phyloP scores from a whole-genome alignment of 2,113 vertebrate species.

The Phrynosoma blainvillii region DNA sequence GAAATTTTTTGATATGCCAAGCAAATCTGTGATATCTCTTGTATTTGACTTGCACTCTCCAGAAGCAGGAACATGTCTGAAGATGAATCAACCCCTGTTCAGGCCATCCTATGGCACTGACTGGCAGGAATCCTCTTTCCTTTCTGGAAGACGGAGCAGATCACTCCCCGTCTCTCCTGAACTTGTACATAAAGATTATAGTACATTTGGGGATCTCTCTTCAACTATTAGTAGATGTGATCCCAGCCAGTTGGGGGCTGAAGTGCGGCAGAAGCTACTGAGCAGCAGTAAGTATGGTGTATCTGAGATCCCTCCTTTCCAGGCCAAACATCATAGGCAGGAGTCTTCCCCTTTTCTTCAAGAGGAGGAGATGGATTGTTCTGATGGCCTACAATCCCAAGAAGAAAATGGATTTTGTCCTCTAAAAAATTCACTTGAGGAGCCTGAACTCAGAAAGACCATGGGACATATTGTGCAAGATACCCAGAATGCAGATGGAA shows the following conservation, averaged over 20 bases:
- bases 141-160: conserved; percentile 84
- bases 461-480: conserved; percentile 47
- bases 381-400: conserved; percentile 73
- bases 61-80: conserved; percentile 71
- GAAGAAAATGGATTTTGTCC: conserved; percentile 80
- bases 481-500: conserved; percentile 38
- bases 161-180: conserved; percentile 91
- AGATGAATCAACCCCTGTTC: conserved; percentile 65
- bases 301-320: conserved; percentile 91
- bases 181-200: conserved; percentile 79
- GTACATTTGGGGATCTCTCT: conserved; percentile 72
- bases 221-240: conserved; percentile 74
- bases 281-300: conserved; percentile 86
- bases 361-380: conserved; percentile 92
- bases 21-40: conserved; percentile 94
- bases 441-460: conserved; percentile 25
- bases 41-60: conserved; percentile 93
- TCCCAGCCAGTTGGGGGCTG: conserved; percentile 69
- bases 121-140: conserved; percentile 78
- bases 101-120: conserved; percentile 60
- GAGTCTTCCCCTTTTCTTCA: conserved; percentile 68
- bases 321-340: conserved; percentile 69
- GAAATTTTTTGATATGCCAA: conserved; percentile 95
- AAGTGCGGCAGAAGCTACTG: conserved; percentile 77
- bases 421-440: conserved; percentile 32